Evolutionary conservation across 2,888 invertebrate species (phyloP).

Genomic region (Coelinius sp.): DNA sequence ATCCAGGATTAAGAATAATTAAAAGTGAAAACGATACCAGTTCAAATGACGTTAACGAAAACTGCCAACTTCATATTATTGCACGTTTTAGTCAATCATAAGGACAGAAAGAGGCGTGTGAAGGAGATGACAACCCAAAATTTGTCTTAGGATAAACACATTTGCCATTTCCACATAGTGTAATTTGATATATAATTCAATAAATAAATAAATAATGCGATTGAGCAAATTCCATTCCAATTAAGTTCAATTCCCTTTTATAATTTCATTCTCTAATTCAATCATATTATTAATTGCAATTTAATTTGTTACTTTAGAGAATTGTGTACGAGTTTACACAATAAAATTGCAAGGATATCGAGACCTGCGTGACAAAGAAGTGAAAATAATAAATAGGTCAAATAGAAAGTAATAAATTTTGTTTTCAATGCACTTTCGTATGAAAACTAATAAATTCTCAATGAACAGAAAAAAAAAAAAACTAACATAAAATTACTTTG

Average conservation of each 20-base stretch:
- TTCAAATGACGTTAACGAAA: constrained; percentile 65
- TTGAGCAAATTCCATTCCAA: background rate
- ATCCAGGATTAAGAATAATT: constrained; percentile 46
- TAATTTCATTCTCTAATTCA: background rate
- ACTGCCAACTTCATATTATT: constrained; percentile 68
- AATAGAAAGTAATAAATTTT: constrained; percentile 21
- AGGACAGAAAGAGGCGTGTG: constrained; percentile 36
- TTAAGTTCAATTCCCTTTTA: background rate
- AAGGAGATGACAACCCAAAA: constrained; percentile 47
- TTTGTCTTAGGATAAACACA: constrained; percentile 52
- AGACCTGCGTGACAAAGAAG: constrained; percentile 1
- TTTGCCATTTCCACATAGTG: constrained; percentile 44
- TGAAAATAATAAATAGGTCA: constrained; percentile 9
- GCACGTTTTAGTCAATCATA: constrained; percentile 64
- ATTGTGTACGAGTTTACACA: background rate
- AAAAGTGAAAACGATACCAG: constrained; percentile 49
- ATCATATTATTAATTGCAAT: background rate
- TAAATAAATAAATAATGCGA: background rate
- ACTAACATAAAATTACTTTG: constrained; percentile 35
- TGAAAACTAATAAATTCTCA: constrained; percentile 6
- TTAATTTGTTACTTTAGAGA: no score
- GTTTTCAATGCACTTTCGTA: constrained; percentile 14
- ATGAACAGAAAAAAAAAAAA: constrained; percentile 21
- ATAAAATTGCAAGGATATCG: background rate
- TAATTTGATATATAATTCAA: constrained; percentile 22